Conservation (phyloP, 2,888 invertebrate genomes). For the Pediacus dermestoides region DNA sequence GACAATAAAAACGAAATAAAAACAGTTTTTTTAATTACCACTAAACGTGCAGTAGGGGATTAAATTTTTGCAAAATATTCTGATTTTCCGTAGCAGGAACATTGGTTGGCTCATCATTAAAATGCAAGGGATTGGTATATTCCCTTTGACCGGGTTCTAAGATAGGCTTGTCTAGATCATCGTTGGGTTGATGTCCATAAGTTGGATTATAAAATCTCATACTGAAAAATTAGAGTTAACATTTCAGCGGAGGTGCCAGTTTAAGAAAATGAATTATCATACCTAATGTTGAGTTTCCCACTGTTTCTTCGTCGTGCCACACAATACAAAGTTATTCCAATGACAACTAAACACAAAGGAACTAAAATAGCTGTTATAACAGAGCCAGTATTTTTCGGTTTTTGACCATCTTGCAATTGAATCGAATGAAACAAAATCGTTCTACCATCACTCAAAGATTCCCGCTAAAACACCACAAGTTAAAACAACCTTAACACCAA, state of each 20-base stretch:
- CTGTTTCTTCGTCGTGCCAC: constrained; percentile 23
- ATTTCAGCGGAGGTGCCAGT: no score
- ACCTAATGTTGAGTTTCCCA: constrained; percentile 32
- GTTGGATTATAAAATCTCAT: constrained; percentile 44
- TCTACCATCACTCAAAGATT: constrained; percentile 13
- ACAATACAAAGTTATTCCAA: constrained; percentile 22
- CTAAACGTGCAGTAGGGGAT: background rate
- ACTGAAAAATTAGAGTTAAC: constrained; percentile 29
- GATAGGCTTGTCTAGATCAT: constrained; percentile 30
- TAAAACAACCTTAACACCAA: constrained; percentile 9
- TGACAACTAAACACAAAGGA: constrained; percentile 23
- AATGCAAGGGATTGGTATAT: constrained; percentile 38
- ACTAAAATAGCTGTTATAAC: constrained; percentile 28
- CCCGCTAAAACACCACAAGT: constrained; percentile 13
- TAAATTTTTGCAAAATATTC: no score
- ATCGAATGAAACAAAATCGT: constrained; percentile 19
- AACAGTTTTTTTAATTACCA: background rate
- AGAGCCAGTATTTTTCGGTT: constrained; percentile 18
- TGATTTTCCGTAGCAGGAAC: no score
- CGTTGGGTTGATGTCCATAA: constrained; percentile 33
- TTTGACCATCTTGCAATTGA: constrained; percentile 10
- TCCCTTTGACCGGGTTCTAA: constrained; percentile 43
- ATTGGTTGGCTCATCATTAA: background rate
- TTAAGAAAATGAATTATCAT: constrained; percentile 9
- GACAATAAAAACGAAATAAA: background rate